Evolutionary conservation across 2,888 invertebrate genomes (phyloP), one percentile per base, ranked within the genome.

Genomic region (Ypsolopha scabrella): DNA sequence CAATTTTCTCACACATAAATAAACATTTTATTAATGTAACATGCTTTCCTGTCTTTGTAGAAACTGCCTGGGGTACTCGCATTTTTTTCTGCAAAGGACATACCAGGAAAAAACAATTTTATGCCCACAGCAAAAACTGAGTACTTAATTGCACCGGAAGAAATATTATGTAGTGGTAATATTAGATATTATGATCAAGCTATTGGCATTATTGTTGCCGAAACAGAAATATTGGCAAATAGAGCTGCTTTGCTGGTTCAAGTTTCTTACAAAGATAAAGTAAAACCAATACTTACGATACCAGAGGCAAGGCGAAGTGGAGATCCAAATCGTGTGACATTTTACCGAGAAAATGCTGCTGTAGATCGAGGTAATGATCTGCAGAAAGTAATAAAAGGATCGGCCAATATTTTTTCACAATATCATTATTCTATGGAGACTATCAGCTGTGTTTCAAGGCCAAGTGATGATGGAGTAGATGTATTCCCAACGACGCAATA

Each of bases 361-460:
- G 70, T 65, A 53, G 74, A 69, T n/a, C 65, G 69, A 45, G 83
- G 83, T 0, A 11, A 57, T 0, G 67, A 89, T 56, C 69, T 87
- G 1, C 75, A 80, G 37, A 82, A 80, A 53, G 76, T 88, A 0
- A 71, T 91, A 7, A 89, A 87, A 53, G 93, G 92, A 0, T 74
- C 64, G 34, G 82, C 88, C 41, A 72, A 83, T 46, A 75, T 87
- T 50, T 89, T 82, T 4, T 66, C 77, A 11, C 94, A 94, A 63
- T 92, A 91, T 62, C 92, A 91, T 65, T 92, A 88, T 57, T 87
- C 89, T 1, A 91, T 93, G 91, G 94, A 94, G 69, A 88, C 89
- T 0, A 87, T 90, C 43, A 75, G 82, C 6, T 87, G 88, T 55
- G 74, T 90, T 0, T 88, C 88, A 9, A 70, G 88, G 38, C 93